Evolutionary conservation across 2,888 invertebrate genomes (phyloP), one percentile per base, ranked within the genome.

Genomic region (Melolontha melolontha): DNA sequence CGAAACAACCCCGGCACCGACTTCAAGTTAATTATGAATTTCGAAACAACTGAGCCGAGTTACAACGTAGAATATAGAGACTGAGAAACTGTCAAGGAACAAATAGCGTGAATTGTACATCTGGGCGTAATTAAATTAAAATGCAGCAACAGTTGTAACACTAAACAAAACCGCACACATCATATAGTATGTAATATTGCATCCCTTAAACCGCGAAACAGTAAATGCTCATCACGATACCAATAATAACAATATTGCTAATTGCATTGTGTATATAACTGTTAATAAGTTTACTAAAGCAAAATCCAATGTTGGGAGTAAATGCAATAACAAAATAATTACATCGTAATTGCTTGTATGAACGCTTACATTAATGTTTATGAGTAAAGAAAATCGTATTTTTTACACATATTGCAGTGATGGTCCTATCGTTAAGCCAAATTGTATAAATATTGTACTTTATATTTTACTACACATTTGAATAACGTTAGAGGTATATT

Each of bases 21-120:
- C 59, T 59, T n/a, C 54, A 59, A 59, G 59, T 59, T 59, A 59
- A 59, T 59, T 59, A 59, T 44, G 44, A 44, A 59, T 59, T 57
- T 59, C 59, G 44, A 44, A 59, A 59, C 44, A 59, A 44, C 59
- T 44, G 29, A 44, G 59, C 44, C 59, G 44, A 59, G 14, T n/a
- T 54, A 16, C 50, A 44, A 29, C 27, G 27, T 29, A 7, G 34
- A 16, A 54, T 42, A 14, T 27, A 44, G 59, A 59, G 44, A 44
- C 59, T 29, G 59, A 59, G 59, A 29, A 59, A 59, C 59, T 59
- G 59, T 59, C 59, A 59, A 59, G 44, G 29, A 59, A 59, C 59
- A 59, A 59, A 59, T 44, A 14, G 29, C 44, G 59, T 44, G 17
- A 59, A 59, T 59, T 59, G 59, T 59, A 44, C 59, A 59, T 41